These are phyloP conservation scores for Melolontha melolontha DNA, from an alignment of 2,888 invertebrate species.

Conservation along the genomic window DNA sequence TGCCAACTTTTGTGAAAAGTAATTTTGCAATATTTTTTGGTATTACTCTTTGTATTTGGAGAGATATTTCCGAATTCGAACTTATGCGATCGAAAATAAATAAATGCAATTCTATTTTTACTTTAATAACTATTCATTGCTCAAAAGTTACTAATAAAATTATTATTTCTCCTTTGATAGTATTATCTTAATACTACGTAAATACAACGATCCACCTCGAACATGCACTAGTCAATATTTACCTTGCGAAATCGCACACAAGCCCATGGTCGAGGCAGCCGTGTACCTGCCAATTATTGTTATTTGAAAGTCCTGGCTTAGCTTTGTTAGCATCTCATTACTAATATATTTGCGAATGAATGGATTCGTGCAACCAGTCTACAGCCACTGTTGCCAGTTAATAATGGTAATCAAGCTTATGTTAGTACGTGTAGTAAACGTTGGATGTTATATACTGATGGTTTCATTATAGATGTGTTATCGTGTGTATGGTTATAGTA, in stretches of 20 bases:
- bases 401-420: conserved; percentile 17
- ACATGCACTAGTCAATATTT: conserved; percentile 11
- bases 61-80: too few species aligned
- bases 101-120: too few species aligned
- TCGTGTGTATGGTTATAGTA: background rate
- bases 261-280: background rate
- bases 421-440: conserved; percentile 3
- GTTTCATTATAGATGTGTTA: background rate
- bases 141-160: too few species aligned
- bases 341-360: conserved; percentile 33
- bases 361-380: conserved; percentile 3
- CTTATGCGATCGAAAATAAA: too few species aligned
- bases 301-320: background rate
- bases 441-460: background rate
- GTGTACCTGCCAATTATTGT: conserved; percentile 9
- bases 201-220: too few species aligned
- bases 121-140: too few species aligned
- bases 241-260: background rate
- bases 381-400: conserved; percentile 19
- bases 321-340: conserved; percentile 18
- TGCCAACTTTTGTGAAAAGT: too few species aligned
- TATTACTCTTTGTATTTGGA: too few species aligned
- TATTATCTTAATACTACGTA: too few species aligned
- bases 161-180: too few species aligned
- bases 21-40: too few species aligned